These are phyloP conservation scores for Trogon surrucura DNA, from an alignment of 2,113 vertebrate genomes.

Conservation along the genomic window DNA sequence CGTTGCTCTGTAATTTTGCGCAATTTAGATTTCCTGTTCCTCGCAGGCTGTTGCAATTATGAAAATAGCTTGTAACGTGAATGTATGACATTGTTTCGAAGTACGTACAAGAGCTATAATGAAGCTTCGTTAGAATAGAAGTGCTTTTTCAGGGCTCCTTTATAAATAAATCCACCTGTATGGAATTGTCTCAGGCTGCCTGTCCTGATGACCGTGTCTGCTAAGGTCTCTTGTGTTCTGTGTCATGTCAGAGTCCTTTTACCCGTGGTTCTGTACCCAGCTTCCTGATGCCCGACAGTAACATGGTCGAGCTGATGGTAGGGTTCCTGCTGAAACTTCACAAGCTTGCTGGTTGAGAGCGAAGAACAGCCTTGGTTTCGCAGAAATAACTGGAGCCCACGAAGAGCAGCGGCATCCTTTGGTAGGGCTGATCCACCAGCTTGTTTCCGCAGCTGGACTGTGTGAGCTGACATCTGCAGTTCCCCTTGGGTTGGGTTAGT, in stretches of 20 bases:
- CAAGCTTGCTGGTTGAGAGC: not conserved
- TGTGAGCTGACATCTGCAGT: not conserved
- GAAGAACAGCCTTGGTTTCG: not conserved
- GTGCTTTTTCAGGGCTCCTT: not conserved
- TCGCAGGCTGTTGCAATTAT: not conserved
- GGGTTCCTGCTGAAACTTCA: not conserved
- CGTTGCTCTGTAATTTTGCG: constrained; percentile 3
- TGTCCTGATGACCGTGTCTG: not conserved
- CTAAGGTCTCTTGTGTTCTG: not conserved
- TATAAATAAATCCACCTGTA: not conserved
- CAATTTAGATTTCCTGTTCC: not conserved
- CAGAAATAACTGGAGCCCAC: not conserved
- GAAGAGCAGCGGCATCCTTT: not conserved
- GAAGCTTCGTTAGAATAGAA: not conserved
- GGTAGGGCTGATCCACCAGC: not conserved
- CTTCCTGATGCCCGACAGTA: not conserved
- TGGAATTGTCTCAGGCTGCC: not conserved
- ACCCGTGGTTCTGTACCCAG: not conserved
- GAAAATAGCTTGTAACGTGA: not conserved
- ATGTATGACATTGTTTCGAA: not conserved
- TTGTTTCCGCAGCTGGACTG: not conserved
- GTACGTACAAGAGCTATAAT: not conserved
- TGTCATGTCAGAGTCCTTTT: not conserved
- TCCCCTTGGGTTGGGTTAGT: accelerated
- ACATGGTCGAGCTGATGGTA: not conserved